Evolutionary conservation across 2,797 vertebrate species (phyloP), one percentile per base, ranked within the genome.

Genomic region (Emydoidea blandingii): DNA sequence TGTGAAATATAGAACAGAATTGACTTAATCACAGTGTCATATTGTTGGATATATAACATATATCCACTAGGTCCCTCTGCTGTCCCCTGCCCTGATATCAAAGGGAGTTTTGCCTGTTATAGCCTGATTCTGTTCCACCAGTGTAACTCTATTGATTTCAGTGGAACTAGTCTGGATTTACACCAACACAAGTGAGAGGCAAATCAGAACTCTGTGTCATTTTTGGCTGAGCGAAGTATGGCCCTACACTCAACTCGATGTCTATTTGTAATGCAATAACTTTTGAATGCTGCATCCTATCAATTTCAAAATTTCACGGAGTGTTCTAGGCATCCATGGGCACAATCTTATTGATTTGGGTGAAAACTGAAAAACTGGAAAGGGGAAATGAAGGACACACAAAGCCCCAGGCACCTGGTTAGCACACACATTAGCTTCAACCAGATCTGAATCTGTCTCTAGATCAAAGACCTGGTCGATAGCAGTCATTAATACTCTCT

Each of bases 401-500:
- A 44, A 44, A 29, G 27, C 65, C 54, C 44, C 89, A 92, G 52
- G 80, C 92, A 95, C 94, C 90, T 96, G 95, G 65, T 95, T 86
- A 91, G 84, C 94, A 96, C 92, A 88, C 12, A 65, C 57, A 74
- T 72, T 7, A 74, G 78, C 90, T 94, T 94, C 92, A 87, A 88
- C 82, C 65, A 79, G 88, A 72, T 91, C 94, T 94, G 87, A 85
- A 91, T 91, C 84, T 94, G 86, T 95, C 95, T 93, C 90, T 94
- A 54, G 89, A 96, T 96, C 92, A 97, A 96, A 97, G 93, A 54
- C 52, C 25, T 78, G 44, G 10, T 79, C 80, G 82, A 74, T 94
- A 90, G 93, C 90, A 90, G 86, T 74, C 72, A 44, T 86, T 93
- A 95, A 89, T 79, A 54, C 90, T 94, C 91, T 85, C 87, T 81